Evolutionary conservation across 2,888 invertebrate species (phyloP).

Genomic region (Thecophora atra): DNA sequence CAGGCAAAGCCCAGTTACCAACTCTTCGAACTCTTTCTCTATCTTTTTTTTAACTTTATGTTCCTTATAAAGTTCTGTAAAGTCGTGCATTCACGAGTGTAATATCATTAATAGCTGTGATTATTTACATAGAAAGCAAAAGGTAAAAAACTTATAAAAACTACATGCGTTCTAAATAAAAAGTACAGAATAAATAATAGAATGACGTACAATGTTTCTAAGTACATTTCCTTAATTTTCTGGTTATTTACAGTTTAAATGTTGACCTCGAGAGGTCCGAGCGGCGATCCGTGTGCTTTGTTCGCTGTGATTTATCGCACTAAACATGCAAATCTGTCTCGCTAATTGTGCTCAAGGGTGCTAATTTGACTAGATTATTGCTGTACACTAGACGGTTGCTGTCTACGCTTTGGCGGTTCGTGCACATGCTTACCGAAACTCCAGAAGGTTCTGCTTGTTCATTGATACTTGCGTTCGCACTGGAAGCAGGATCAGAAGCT

Average conservation of each 20-base stretch:
- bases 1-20: no score
- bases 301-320: background rate
- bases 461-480: background rate
- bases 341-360: conserved; percentile 69
- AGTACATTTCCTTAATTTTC: background rate
- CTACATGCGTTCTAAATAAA: no score
- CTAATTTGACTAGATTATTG: conserved; percentile 56
- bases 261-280: background rate
- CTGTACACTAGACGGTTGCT: conserved; percentile 2
- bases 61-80: no score
- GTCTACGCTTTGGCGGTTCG: conserved; percentile 31
- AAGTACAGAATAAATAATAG: no score
- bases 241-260: conserved; percentile 7
- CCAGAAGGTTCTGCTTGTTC: background rate
- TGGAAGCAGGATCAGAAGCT: background rate
- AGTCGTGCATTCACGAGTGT: no score
- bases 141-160: no score
- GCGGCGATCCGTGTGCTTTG: background rate
- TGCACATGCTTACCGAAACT: conserved; percentile 29
- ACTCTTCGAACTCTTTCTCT: no score
- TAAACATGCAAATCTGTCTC: conserved; percentile 59
- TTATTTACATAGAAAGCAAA: no score
- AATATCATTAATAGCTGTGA: no score
- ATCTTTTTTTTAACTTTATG: no score
- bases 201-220: no score